Base-by-base conservation (phyloP, 2,113 vertebrate species). In the Prietella phreatophila region DNA sequence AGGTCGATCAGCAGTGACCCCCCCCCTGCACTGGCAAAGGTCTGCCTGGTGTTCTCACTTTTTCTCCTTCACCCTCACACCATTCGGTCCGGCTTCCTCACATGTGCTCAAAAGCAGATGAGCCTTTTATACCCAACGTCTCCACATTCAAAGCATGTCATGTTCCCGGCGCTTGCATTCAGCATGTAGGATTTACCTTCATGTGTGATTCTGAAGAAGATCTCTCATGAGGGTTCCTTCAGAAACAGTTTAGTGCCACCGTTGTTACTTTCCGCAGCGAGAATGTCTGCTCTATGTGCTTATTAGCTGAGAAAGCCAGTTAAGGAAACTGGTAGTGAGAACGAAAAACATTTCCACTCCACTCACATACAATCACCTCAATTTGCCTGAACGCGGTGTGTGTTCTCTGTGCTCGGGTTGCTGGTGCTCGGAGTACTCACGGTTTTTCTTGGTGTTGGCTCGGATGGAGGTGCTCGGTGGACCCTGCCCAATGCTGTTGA, bases 401-500 rank as follows among this genome's bases (percentile, higher is more conserved):
- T 78, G 73, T 6, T 79, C 76, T 76, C 73, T 47, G 20, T 22
- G 14, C 22, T 93, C 27, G 83, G 90, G 86, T n/a, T 58, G 56
- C 82, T 69, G 50, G 7, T 58, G 85, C 47, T 27, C 4, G 47
- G 19, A 5, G 53, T 5, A 94, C 94, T 97, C 95, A 99, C 98
- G 97, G 78, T 96, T 95, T 92, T 97, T 99, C 93, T 97, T 97
- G 90, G 98, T 99, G 84, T 91, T 93, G 84, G 94, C 96, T 33
- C 89, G 95, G 89, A 97, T 94, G 86, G 95, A 90, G 0, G 91
- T 39, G 86, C 97, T 98, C 47, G 96, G 92, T 83, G 98, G 98
- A 88, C 98, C 97, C 60, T 97, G 97, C 56, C 98, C 98, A 22
- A 98, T 98, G 90, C 94, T 96, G 25, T 99, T 99, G 94, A 96